Base-by-base conservation (phyloP, 2,113 vertebrate genomes). In the Ameiurus melas region DNA sequence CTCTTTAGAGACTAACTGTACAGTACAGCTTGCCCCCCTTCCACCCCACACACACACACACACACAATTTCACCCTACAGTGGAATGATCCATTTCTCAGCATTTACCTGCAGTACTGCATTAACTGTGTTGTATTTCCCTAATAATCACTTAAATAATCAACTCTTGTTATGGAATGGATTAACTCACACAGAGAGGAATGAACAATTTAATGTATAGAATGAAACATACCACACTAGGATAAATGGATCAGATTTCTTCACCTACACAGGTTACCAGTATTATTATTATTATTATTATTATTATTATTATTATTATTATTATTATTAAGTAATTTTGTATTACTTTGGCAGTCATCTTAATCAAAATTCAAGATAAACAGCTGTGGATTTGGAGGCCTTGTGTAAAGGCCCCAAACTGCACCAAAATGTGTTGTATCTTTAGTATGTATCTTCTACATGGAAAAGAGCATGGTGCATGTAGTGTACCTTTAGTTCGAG, bases 21-120 rank as follows among this genome's bases (percentile, higher is more conserved):
- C 9, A 80, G 53, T 17, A 55, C 27, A 55, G 3, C 53, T 17
- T 22, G 17, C 30, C 78, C 53, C 51, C 43, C 43, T 5, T 5
- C 43, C 43, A 3, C 43, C 43, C 5, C 43, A 5, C 39, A 43
- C 4, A 4, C 39, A 43, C 39, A 4, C 39, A 4, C 39, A 4
- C 39, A 4, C 39, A 4, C 39, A 4, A 30, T 57, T 57, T 57
- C 27, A 30, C 22, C 0, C 6, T 6, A 57, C 51, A 80, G 78
- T 55, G 51, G 78, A 33, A 55, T 55, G 55, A 57, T 81, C 78
- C 78, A 36, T 25, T 36, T 83, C 57, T 83, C 79, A 58, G 53
- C 10, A 53, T 55, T 55, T 53, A 79, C 47, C 47, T 55, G 25
- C 25, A 16, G 27, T 27, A 53, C 47, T 53, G 43, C 25, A 30